Base-by-base conservation (phyloP, 2,888 invertebrate genomes). In the Tetropium fuscum region DNA sequence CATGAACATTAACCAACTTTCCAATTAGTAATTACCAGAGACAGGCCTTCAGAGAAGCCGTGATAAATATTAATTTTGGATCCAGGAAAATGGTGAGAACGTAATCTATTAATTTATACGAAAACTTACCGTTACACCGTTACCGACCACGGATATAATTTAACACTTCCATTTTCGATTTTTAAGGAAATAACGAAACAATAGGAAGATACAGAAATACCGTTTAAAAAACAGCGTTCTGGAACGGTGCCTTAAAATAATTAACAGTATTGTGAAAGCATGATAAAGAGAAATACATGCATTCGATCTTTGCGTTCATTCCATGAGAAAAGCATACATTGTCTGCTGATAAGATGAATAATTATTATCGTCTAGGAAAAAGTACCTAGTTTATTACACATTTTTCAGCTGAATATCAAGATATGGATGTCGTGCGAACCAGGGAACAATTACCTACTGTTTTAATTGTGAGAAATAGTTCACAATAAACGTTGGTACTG, bases 231-330 rank as follows among this genome's bases (percentile, higher is more conserved):
- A 61, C 66, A 58, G 53, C 45, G 66, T 67, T 67, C 66, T 64
- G 66, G 66, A 67, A 67, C 66, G 59, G 34, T 63, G 64, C 55
- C 48, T 67, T 20, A 55, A 64, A 67, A 64, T 67, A 67, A 67
- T 67, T 64, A 64, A 48, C 43, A 60, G 55, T 47, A 55, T 63
- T 66, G 66, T 61, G 66, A 66, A 66, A 66, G 66, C 55, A 48
- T 18, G 48, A 47, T 57, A 49, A 57, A 49, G n/a, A n/a, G 55
- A 53, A 41, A 60, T 51, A 36, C 48, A 20, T 22, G 48, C 11
- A 36, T 48, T 47, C 47, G 32, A 34, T 32, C 34, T 34, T 47
- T 18, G 19, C 22, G 11, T 7, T 10, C n/a, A 7, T 19, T n/a
- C 36, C 48, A 36, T 20, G 48, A 30, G 36, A 48, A 48, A 48